Percentiles rank a stretch among this genome's conserved stretches.
Conservation (phyloP, 2,113 vertebrate genomes). For the Andinoacara biseriatus region DNA sequence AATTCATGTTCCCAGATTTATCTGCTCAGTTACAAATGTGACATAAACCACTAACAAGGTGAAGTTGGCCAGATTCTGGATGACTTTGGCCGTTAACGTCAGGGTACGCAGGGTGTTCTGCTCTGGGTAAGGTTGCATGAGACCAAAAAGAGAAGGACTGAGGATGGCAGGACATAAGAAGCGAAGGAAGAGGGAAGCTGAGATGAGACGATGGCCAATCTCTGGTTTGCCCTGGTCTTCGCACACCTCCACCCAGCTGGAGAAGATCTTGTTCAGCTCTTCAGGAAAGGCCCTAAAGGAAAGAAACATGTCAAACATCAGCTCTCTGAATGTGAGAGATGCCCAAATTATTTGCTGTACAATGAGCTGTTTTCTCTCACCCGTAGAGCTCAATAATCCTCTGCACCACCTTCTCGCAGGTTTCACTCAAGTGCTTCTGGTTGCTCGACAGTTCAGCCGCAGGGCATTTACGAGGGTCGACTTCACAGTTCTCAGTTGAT, state of each 20-base stretch:
- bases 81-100: constrained; percentile 93
- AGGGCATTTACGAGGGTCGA: constrained; percentile 87
- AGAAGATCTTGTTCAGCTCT: constrained; percentile 88
- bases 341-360: not conserved
- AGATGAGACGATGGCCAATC: constrained; percentile 89
- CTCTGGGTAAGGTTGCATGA: constrained; percentile 88
- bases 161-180: constrained; percentile 94
- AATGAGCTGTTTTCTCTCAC: constrained; percentile 69
- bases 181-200: constrained; percentile 91
- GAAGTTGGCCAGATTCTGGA: constrained; percentile 95
- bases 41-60: constrained; percentile 83
- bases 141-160: constrained; percentile 92
- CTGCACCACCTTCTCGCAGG: constrained; percentile 87
- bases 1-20: not conserved
- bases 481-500: constrained; percentile 85
- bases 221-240: constrained; percentile 76
- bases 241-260: constrained; percentile 88
- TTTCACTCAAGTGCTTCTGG: constrained; percentile 82
- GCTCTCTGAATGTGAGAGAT: not conserved
- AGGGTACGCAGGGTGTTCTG: constrained; percentile 87
- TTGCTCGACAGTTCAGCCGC: constrained; percentile 82
- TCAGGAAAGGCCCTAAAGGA: constrained; percentile 85
- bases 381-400: constrained; percentile 83
- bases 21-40: not conserved
- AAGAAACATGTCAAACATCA: not conserved